These are phyloP conservation scores for Dryobota labecula DNA, from an alignment of 2,888 invertebrate genomes.

Conservation along the genomic window DNA sequence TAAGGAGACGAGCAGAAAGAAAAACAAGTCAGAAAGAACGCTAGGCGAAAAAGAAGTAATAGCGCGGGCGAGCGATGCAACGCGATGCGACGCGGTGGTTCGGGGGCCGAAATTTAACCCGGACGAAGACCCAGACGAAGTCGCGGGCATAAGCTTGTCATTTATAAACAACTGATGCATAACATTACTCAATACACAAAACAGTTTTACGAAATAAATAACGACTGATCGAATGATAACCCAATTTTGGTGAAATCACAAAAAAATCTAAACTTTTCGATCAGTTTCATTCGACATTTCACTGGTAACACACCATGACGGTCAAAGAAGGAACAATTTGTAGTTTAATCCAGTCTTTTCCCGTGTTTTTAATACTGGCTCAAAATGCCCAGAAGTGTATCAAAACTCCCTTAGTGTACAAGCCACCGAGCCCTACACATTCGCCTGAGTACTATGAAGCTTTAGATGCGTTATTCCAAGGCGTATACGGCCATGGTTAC, in stretches of 20 bases:
- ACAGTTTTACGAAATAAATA: conserved; percentile 56
- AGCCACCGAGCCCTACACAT: conserved; percentile 83
- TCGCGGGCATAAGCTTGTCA: not conserved
- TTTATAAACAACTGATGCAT: conserved; percentile 35
- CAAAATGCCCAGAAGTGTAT: conserved; percentile 83
- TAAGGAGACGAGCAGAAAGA: no score
- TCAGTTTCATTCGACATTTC: conserved; percentile 57
- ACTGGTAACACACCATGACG: conserved; percentile 74
- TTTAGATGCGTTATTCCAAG: conserved; percentile 81
- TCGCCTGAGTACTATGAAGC: conserved; percentile 86
- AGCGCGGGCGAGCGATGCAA: no score
- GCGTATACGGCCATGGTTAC: conserved; percentile 71
- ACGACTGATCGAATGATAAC: conserved; percentile 71
- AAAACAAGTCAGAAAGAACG: no score
- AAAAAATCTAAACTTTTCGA: conserved; percentile 16
- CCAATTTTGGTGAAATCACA: conserved; percentile 53
- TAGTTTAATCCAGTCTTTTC: conserved; percentile 83
- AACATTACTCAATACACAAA: conserved; percentile 51
- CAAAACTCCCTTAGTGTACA: conserved; percentile 82
- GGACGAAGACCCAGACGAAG: no score
- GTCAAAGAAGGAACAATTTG: conserved; percentile 81
- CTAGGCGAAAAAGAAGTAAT: no score
- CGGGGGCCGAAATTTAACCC: no score
- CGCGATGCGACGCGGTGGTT: no score
- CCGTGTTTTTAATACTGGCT: conserved; percentile 83